These are phyloP conservation scores for Troides aeacus DNA, from an alignment of 2,888 invertebrate genomes.

Conservation along the genomic window DNA sequence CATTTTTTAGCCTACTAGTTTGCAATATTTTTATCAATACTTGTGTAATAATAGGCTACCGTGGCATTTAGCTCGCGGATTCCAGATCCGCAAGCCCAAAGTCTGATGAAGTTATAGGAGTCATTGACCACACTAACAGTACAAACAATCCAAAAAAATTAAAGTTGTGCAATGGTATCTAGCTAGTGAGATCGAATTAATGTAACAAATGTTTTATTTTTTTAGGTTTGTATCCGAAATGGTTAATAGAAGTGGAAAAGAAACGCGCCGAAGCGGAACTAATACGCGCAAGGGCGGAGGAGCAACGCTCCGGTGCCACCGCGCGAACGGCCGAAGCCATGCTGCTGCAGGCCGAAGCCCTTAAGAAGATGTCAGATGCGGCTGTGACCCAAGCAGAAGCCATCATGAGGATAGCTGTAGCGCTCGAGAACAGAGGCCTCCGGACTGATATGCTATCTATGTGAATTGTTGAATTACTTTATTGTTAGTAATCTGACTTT, in stretches of 20 bases:
- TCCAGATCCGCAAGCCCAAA: no score
- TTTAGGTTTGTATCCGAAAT: conserved; percentile 59
- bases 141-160: no score
- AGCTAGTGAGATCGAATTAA: no score
- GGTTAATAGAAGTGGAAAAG: conserved; percentile 63
- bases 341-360: conserved; percentile 53
- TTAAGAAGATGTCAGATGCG: conserved; percentile 56
- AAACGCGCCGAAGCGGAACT: conserved; percentile 61
- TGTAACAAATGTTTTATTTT: background rate
- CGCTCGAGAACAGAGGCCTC: conserved; percentile 45
- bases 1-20: no score
- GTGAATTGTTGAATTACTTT: conserved; percentile 25
- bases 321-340: conserved; percentile 55
- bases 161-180: no score
- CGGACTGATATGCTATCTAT: conserved; percentile 40
- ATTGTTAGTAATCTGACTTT: no score
- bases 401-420: conserved; percentile 50
- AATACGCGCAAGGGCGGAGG: conserved; percentile 55
- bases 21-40: no score
- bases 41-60: no score
- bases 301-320: conserved; percentile 46
- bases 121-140: no score
- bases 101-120: no score
- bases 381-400: conserved; percentile 56
- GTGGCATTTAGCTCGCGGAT: no score